phyloP scores from a whole-genome alignment of 2,888 invertebrate genomes.

The Lapara coniferarum region DNA sequence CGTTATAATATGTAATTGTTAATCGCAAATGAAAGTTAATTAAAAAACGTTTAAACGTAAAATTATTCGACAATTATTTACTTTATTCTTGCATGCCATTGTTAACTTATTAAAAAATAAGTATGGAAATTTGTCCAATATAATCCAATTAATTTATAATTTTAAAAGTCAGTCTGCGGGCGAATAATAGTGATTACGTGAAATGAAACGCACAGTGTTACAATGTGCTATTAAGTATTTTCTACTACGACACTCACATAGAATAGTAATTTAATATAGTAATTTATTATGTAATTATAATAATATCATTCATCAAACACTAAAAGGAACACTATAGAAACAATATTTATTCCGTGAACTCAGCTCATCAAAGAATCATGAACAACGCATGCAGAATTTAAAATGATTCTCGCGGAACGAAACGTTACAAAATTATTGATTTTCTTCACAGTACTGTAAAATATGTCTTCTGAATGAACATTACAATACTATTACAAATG shows the following conservation, averaged over 20 bases:
- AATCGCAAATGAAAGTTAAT: too few species aligned
- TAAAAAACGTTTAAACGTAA: too few species aligned
- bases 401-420: constrained; percentile 36
- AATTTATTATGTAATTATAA: too few species aligned
- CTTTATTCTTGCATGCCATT: too few species aligned
- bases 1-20: too few species aligned
- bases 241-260: background rate
- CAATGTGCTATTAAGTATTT: background rate
- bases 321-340: background rate
- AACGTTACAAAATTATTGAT: constrained; percentile 54
- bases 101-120: too few species aligned
- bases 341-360: background rate
- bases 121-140: background rate
- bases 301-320: background rate
- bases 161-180: background rate
- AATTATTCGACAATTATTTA: too few species aligned
- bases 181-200: background rate
- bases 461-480: background rate
- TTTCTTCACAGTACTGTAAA: constrained; percentile 45
- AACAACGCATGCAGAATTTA: too few species aligned
- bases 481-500: background rate
- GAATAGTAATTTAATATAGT: too few species aligned
- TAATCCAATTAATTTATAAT: background rate
- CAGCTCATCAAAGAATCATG: too few species aligned
- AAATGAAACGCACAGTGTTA: constrained; percentile 1